Base-by-base conservation (phyloP, 1,140 invertebrate species). In the Babylonia areolata region DNA sequence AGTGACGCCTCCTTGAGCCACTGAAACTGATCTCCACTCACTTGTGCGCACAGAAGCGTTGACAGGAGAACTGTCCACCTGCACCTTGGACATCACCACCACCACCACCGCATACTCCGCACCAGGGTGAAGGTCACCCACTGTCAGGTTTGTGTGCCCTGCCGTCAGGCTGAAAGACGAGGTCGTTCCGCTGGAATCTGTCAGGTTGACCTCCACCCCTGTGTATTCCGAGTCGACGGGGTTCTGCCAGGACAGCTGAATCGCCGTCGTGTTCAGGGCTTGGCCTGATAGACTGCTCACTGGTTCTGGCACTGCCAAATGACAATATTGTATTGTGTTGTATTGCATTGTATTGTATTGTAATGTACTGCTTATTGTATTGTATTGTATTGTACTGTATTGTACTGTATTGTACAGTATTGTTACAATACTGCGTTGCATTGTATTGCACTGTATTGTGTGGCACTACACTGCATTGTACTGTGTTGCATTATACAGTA, bases 281-380 rank as follows among this genome's bases (percentile, higher is more conserved):
- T 85, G 40, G 40, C 89, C 89, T n/a, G 71, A 69, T 39, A 91
- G 40, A 40, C 85, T 79, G 20, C 58, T 71, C 11, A 90, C 86
- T 17, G 87, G 84, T 28, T 91, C 87, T 40, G 90, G 90, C 77
- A 89, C 90, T 89, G 87, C n/a, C 51, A 80, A 75, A 1, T 35
- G 31, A 79, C 58, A 86, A 69, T 28, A 35, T 33, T 35, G 46
- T n/a, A 78, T 58, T n/a, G 23, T 2, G 17, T 40, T 31, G 33
- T 23, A 23, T 54, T n/a, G n/a, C n/a, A n/a, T n/a, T n/a, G n/a
- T n/a, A n/a, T n/a, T n/a, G n/a, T n/a, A n/a, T n/a, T n/a, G n/a
- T n/a, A n/a, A n/a, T n/a, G n/a, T n/a, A n/a, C n/a, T n/a, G 69
- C 81, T 64, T 58, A 31, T 40, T 17, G 31, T 23, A 69, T 69